Evolutionary conservation across 2,888 invertebrate species (phyloP), one percentile per base, ranked within the genome.

Genomic region (Drosophila eohydei): DNA sequence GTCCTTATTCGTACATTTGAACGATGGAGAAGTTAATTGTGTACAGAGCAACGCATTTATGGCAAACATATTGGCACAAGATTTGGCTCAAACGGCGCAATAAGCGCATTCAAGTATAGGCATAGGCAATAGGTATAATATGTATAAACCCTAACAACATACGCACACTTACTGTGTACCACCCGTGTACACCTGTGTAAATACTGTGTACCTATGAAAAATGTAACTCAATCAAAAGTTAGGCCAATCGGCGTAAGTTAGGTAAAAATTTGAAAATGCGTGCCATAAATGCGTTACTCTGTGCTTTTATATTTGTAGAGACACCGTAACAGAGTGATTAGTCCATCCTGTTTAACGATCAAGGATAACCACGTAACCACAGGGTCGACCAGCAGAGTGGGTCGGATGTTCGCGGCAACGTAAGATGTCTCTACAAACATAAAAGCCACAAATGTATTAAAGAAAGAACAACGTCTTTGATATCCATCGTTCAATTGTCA

Each of bases 1-100:
- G 98, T 94, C 98, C 98, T 94, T 98, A 98, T 95, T 93, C 93
- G 91, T 93, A 93, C 92, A 93, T 93, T 93, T 93, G 93, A 93
- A 93, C 93, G 91, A 91, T 93, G 91, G 92, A 93, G 91, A 92
- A 91, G 84, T 90, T 91, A 81, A 83, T 92, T 88, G 84, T 90
- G 91, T 88, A 90, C 91, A 93, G 92, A 91, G 91, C 92, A 90
- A 83, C 89, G 91, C 92, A 93, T 90, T 93, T 91, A 86, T 92
- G 91, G 88, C 90, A 89, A 71, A 83, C 83, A 41, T 77, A 85
- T 89, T 86, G 85, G 88, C 82, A 78, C 58, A 88, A 81, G 71
- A 80, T 86, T 71, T 64, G 61, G 51, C 61, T 44, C 3, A 63
- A 48, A 70, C 54, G 74, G 41, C 60, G 66, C 50, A 65, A 51